These are phyloP conservation scores for Spodoptera picta DNA, from an alignment of 2,888 invertebrate species.

Conservation along the genomic window DNA sequence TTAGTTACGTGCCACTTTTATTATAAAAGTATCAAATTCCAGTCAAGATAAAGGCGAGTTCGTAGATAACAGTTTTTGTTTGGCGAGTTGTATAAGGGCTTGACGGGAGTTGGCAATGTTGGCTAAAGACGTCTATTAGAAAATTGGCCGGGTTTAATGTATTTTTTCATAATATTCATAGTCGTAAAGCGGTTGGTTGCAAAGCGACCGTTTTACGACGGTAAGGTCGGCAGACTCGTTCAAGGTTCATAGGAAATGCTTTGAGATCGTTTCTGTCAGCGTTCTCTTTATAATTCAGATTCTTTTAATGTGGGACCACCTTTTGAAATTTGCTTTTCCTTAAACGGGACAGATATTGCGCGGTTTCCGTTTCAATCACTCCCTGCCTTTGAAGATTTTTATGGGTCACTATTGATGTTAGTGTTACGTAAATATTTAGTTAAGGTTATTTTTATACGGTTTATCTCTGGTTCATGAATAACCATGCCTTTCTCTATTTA, in stretches of 20 bases:
- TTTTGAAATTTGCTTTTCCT: slow-evolving; percentile 46
- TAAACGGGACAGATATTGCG: slow-evolving; percentile 33
- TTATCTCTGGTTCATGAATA: slow-evolving; percentile 7
- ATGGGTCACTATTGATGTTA: slow-evolving; percentile 19
- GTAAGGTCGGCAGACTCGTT: slow-evolving; percentile 69
- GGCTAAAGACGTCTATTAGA: slow-evolving; percentile 40
- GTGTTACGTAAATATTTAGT: slow-evolving; percentile 35
- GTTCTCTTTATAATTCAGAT: slow-evolving; percentile 54
- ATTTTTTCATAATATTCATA: slow-evolving; percentile 57
- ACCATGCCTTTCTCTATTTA: not conserved
- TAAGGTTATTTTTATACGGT: slow-evolving; percentile 23
- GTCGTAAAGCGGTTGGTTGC: slow-evolving; percentile 58
- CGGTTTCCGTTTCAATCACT: slow-evolving; percentile 35
- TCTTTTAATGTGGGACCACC: slow-evolving; percentile 50
- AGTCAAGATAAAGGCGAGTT: slow-evolving; percentile 30
- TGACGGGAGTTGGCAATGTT: slow-evolving; percentile 25
- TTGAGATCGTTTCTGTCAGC: slow-evolving; percentile 56
- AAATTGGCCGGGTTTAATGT: slow-evolving; percentile 41
- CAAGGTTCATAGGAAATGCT: slow-evolving; percentile 69
- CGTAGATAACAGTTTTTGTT: slow-evolving; percentile 45
- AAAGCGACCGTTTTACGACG: slow-evolving; percentile 61
- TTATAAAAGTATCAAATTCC: slow-evolving; percentile 30
- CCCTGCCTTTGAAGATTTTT: slow-evolving; percentile 31
- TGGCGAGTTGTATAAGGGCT: slow-evolving; percentile 34
- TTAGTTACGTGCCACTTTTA: slow-evolving; percentile 26